Evolutionary conservation across 2,113 vertebrate species (phyloP).

Genomic region (Lagopus leucura): DNA sequence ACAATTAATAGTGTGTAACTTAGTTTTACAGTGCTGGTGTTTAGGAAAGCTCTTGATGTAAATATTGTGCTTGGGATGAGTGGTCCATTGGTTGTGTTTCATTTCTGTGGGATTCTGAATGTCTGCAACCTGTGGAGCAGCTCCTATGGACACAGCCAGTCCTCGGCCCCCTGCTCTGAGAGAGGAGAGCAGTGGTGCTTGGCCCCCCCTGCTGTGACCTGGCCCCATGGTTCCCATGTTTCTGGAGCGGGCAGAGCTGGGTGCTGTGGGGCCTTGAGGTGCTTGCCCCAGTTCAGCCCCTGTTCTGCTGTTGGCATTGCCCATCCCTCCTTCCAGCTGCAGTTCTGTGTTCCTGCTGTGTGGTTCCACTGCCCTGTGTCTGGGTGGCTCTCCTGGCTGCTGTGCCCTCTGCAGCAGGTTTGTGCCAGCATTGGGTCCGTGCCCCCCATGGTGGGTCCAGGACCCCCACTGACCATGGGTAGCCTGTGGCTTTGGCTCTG

Average conservation of each 20-base stretch:
- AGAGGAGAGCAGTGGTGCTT: too few relatives aligned
- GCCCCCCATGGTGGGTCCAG: too few relatives aligned
- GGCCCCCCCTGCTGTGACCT: too few relatives aligned
- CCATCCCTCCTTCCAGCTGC: not conserved
- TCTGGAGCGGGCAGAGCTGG: not conserved
- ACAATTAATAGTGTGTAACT: not conserved
- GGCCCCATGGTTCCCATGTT: not conserved
- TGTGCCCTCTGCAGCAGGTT: not conserved
- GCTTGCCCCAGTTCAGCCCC: not conserved
- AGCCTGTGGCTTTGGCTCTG: not conserved
- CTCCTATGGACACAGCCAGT: not conserved
- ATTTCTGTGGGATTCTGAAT: not conserved
- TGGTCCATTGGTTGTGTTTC: accelerated
- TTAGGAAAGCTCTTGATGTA: not conserved
- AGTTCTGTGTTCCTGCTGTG: not conserved
- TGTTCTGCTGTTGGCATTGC: not conserved
- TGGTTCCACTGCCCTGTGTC: too few relatives aligned
- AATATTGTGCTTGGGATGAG: not conserved
- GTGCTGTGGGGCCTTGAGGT: not conserved
- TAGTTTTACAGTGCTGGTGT: not conserved
- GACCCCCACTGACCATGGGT: not conserved
- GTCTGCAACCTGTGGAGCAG: not conserved
- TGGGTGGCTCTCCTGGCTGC: not conserved
- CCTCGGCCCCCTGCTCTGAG: not conserved
- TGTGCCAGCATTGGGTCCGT: too few relatives aligned